Evolutionary conservation across 2,797 vertebrate species (phyloP), one percentile per base, ranked within the genome.

Genomic region (Brachyalestes nurse): DNA sequence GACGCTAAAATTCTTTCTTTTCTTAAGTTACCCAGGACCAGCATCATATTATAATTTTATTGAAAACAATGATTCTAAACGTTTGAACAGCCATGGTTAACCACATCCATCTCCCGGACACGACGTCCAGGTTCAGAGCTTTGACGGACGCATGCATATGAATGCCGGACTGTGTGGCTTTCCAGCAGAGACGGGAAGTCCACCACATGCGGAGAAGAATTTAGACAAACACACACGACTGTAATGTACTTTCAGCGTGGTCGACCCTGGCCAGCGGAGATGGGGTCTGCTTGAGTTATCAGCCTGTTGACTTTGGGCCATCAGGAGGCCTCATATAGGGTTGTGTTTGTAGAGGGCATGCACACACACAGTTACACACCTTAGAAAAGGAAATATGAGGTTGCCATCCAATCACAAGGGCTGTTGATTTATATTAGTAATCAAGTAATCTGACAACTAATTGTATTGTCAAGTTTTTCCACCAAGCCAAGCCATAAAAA

Each of bases 161-260:
- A 61, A 80, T 58, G 67, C 70, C 10, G 17, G 19, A 74, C 16
- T 16, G 40, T 79, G 76, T n/a, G 25, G 67, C 60, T 86, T 75
- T 77, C 51, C 61, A 69, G 72, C 40, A 64, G 57, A 79, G 79
- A 77, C 82, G 77, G 73, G 80, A 82, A 71, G 74, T 78, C 71
- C 77, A 61, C 80, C 77, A 82, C 82, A 86, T 82, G 76, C 72
- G 57, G 82, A 86, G 79, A 77, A 62, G 45, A 79, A 76, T 84
- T 71, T 53, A 73, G 58, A 55, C 16, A 73, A 40, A 51, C n/a
- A 77, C 83, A 85, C 69, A 71, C 67, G 58, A 79, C 73, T 83
- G 66, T 81, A 62, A 83, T 81, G 71, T 83, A 55, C 69, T 78
- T 82, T 85, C 74, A 51, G 64, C 64, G 75, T 78, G 78, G 80